Evolutionary conservation across 2,888 invertebrate species (phyloP).

Genomic region (Copidosoma aretas): DNA sequence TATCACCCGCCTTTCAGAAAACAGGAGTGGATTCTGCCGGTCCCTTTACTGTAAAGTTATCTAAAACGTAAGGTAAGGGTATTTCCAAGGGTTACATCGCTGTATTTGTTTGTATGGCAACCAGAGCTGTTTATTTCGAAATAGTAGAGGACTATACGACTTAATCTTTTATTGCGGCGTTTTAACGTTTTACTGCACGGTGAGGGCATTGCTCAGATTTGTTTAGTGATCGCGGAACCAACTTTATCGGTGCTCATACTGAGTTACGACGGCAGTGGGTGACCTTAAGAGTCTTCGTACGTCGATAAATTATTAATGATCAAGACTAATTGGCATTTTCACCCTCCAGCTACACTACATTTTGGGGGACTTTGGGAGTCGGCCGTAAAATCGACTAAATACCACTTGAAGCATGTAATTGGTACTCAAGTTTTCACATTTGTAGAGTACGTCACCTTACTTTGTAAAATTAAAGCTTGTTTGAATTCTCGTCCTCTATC

Average conservation of each 20-base stretch:
- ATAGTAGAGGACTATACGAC: neutral
- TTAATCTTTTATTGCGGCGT: neutral
- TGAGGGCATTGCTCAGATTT: constrained; percentile 6
- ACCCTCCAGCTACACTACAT: neutral
- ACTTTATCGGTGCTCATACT: neutral
- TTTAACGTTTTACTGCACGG: neutral
- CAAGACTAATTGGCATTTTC: neutral
- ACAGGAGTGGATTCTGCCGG: neutral
- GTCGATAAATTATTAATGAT: too few relatives aligned
- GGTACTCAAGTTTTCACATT: too few relatives aligned
- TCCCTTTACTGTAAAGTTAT: neutral
- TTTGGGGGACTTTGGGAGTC: neutral
- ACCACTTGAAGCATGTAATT: too few relatives aligned
- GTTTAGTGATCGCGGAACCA: neutral
- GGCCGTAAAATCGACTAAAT: too few relatives aligned
- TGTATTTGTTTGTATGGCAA: neutral
- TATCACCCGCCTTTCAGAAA: neutral
- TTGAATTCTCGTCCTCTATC: too few relatives aligned
- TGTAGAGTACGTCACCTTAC: too few relatives aligned
- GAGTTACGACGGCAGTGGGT: too few relatives aligned
- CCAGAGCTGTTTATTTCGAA: neutral
- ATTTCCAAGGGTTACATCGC: neutral
- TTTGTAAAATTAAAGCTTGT: too few relatives aligned
- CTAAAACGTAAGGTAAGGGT: neutral
- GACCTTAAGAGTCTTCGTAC: too few relatives aligned